These are phyloP conservation scores for Cherax destructor DNA, from an alignment of 1,140 invertebrate genomes.

Conservation along the genomic window DNA sequence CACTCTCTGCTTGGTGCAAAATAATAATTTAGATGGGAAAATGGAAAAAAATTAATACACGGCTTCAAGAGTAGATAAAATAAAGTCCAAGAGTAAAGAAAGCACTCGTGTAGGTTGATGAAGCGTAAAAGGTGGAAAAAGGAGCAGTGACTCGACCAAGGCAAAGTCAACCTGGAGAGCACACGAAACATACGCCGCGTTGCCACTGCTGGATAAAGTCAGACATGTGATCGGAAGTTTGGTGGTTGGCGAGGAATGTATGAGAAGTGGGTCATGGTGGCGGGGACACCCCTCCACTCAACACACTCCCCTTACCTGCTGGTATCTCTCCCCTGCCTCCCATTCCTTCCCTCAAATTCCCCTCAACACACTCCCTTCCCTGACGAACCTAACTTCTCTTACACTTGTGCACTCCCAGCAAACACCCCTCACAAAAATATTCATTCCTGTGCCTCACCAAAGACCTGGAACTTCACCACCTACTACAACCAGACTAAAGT, in stretches of 20 bases:
- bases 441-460: background rate
- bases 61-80: too few species aligned
- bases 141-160: too few species aligned
- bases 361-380: background rate
- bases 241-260: conserved; percentile 1
- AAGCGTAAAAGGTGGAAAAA: too few species aligned
- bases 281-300: background rate
- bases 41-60: too few species aligned
- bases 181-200: too few species aligned
- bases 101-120: too few species aligned
- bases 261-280: background rate
- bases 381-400: background rate
- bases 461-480: too few species aligned
- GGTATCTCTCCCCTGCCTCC: background rate
- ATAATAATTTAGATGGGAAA: too few species aligned
- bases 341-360: background rate
- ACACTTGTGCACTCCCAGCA: background rate
- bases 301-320: background rate
- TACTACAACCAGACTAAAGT: too few species aligned
- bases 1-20: too few species aligned
- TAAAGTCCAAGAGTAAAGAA: too few species aligned
- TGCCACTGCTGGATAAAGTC: background rate
- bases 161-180: too few species aligned
- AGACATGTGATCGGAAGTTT: background rate
- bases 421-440: background rate